Base-by-base conservation (phyloP, 2,797 vertebrate genomes). In the Erethizon dorsatum region DNA sequence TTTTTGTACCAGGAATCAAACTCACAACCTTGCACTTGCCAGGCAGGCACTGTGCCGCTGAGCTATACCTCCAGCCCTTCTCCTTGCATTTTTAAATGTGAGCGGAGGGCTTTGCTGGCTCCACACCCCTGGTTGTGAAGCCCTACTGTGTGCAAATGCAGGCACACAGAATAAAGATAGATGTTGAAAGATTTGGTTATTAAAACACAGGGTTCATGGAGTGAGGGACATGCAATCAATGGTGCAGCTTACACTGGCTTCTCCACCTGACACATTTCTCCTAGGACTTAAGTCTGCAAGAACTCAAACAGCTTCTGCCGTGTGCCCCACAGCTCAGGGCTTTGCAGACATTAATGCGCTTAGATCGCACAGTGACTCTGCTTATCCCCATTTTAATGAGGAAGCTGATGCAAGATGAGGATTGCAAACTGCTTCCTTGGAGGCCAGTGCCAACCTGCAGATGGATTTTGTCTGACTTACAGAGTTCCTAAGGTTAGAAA, bases 121-220 rank as follows among this genome's bases (percentile, higher is more conserved):
- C 24, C 37, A 24, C 31, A 22, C 31, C 9, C 61, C 5, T 0
- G 54, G 78, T 45, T 61, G 31, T 5, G 61, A 86, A 88, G 91
- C n/a, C 50, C 79, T 90, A 6, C 45, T 6, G 79, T 7, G 59
- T 65, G 75, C 90, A 10, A 1, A 50, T 0, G 31, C 67, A 69
- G 87, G 89, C 69, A 50, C 18, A 77, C 52, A 90, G 83, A 83
- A 65, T 5, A n/a, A 78, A 95, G 75, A 57, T 1, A 9, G 17
- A 83, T 93, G 84, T 37, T 57, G 80, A 94, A 85, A 92, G 88
- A 90, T 45, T 65, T 33, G 12, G 33, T 83, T 13, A 86, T 92
- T 88, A 86, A 50, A 69, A 67, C 20, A 1, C 17, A 12, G 6
- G 67, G 22, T 47, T n/a, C 57, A 28, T 3, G 50, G 37, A 69